These are phyloP conservation scores for Corythornis leucogaster DNA, from an alignment of 2,797 vertebrate species.

Conservation along the genomic window DNA sequence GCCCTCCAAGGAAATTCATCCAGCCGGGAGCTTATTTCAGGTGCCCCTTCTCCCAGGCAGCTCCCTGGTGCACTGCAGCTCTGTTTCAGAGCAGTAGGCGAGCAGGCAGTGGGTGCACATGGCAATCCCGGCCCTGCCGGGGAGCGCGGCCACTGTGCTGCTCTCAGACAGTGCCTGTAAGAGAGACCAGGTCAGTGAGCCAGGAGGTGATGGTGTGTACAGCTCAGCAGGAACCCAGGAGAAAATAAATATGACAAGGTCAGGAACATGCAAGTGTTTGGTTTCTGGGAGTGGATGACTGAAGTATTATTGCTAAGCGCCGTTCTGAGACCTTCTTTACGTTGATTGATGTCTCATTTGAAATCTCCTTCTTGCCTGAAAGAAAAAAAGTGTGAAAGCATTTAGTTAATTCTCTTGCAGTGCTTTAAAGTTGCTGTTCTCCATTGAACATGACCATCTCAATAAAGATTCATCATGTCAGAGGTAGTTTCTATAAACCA, in stretches of 20 bases:
- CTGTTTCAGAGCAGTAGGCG: neutral
- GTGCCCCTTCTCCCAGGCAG: neutral
- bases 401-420: constrained; percentile 17
- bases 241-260: neutral
- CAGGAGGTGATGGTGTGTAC: neutral
- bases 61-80: neutral
- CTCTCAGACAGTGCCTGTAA: neutral
- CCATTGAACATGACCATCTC: neutral
- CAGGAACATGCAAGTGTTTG: neutral
- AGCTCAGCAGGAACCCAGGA: neutral
- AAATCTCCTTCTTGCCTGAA: constrained; percentile 9
- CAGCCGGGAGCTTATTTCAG: neutral
- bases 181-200: neutral
- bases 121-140: neutral
- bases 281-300: neutral
- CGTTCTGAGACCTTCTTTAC: neutral
- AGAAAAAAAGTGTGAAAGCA: neutral
- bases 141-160: neutral
- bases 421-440: neutral
- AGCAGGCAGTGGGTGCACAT: neutral
- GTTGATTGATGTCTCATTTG: constrained; percentile 34
- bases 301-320: neutral
- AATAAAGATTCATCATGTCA: neutral
- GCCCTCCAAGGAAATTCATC: neutral
- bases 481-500: neutral